Evolutionary conservation across 1,140 invertebrate species (phyloP), one percentile per base, ranked within the genome.

Genomic region (Colletes gigas): DNA sequence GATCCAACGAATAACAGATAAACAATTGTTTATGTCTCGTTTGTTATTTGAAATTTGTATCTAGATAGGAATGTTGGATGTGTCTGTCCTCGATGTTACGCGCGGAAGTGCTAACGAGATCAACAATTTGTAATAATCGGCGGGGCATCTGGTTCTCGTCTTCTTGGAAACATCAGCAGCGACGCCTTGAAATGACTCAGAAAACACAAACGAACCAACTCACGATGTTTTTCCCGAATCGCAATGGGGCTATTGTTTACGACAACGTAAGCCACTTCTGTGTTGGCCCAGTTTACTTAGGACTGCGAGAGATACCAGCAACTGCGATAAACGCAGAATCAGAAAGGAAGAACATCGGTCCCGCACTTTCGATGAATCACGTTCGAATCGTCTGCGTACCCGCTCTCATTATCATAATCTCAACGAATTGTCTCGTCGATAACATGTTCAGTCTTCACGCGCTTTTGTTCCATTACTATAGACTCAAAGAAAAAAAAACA

Each of bases 281-380:
- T 47, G 30, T 70, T 73, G 82, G 66, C 67, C 78, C 54, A 83
- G 78, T 83, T 83, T 83, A 63, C 70, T 70, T 80, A 83, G 72
- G 82, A 75, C 60, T 63, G 67, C 59, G 52, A 73, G 52, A 73
- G 77, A 83, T 83, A 75, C 66, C 62, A 17, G 15, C 8, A 62
- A 15, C 5, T 1, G 19, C 39, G 70, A 83, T 83, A 80, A 86
- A 73, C 47, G 9, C 14, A n/a, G 12, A 67, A 52, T 55, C 78
- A n/a, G 63, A 85, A 83, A 83, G 82, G 66, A 85, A 86, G 78
- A 83, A 70, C 78, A 86, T 85, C 73, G 73, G 79, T 83, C 76
- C 68, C 65, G 30, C 41, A 10, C 9, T 21, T 63, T 47, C 62
- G 70, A 87, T 86, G 84, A 87, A 62, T 87, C 84, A 83, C 60